phyloP scores from a whole-genome alignment of 2,113 vertebrate genomes.

The Dinomys branickii region DNA sequence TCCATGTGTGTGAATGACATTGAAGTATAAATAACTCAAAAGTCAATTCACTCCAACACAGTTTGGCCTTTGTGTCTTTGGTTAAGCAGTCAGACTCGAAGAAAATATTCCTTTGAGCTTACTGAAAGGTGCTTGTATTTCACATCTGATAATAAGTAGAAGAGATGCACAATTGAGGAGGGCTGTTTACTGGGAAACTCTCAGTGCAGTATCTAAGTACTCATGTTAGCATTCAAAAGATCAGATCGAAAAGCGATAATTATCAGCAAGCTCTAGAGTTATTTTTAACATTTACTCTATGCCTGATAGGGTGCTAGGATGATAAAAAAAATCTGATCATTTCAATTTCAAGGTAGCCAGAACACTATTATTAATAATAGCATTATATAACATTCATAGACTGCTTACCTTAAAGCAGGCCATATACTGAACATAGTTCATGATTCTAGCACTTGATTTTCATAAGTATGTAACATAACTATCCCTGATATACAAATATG shows the following conservation, averaged over 20 bases:
- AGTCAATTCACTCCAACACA: background rate
- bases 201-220: background rate
- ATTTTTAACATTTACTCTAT: constrained; percentile 35
- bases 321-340: background rate
- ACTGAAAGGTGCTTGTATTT: background rate
- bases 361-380: background rate
- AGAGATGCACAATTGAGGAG: background rate
- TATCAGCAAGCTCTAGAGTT: background rate
- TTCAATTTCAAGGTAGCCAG: background rate
- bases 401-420: background rate
- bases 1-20: background rate
- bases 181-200: background rate
- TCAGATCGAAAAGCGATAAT: background rate
- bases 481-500: background rate
- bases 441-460: background rate
- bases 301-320: background rate
- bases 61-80: constrained; percentile 19
- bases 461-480: background rate
- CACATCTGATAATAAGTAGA: background rate
- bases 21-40: background rate
- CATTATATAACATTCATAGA: background rate
- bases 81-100: background rate
- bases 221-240: background rate
- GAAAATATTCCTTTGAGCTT: background rate
- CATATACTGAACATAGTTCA: background rate